Evolutionary conservation across 2,797 vertebrate species (phyloP).

Genomic region (Pseudochromis fuscus): DNA sequence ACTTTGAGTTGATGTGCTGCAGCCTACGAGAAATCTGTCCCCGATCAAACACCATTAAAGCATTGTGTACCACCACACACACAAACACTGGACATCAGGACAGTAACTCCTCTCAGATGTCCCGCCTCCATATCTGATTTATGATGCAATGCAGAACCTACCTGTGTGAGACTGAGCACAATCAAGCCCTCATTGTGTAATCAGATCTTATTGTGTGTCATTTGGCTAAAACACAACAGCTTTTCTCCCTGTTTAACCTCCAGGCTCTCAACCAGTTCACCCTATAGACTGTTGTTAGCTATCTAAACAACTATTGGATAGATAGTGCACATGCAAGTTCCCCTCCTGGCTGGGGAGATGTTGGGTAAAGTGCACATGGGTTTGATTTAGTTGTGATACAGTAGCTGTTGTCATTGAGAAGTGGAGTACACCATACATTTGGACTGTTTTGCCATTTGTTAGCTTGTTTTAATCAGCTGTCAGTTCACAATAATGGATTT

Average conservation of each 20-base stretch:
- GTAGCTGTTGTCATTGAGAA: too few species aligned
- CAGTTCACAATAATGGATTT: too few species aligned
- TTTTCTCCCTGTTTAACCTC: not conserved
- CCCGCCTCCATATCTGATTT: not conserved
- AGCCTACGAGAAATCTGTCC: slow-evolving; percentile 60
- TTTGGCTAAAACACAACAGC: not conserved
- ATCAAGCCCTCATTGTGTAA: not conserved
- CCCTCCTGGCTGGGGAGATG: too few species aligned
- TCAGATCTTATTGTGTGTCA: not conserved
- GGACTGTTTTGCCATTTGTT: too few species aligned
- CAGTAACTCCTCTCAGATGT: not conserved
- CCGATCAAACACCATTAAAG: slow-evolving; percentile 61
- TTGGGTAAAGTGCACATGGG: too few species aligned
- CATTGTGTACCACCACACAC: slow-evolving; percentile 10
- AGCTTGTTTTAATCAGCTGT: too few species aligned
- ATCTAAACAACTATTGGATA: too few species aligned
- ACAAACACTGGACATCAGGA: not conserved
- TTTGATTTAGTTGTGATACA: too few species aligned
- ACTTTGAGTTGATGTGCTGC: slow-evolving; percentile 68
- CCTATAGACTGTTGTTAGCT: not conserved
- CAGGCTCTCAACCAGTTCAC: not conserved
- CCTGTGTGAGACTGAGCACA: not conserved
- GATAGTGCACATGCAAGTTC: too few species aligned
- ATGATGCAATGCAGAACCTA: not conserved
- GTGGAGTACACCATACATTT: too few species aligned